Base-by-base conservation (phyloP, 2,888 invertebrate genomes). In the Caenorhabditis uteleia region DNA sequence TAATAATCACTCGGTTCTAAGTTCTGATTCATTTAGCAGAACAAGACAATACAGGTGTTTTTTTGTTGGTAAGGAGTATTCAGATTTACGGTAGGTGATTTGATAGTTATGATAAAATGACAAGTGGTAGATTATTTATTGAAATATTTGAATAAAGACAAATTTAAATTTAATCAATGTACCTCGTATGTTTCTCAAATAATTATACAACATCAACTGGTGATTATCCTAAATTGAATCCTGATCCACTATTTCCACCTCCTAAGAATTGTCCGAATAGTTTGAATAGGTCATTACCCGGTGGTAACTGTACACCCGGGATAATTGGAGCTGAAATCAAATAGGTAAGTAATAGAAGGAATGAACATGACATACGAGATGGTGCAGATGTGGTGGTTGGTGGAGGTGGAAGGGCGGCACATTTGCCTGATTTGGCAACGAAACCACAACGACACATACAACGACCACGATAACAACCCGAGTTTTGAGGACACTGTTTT, bases 381-480 rank as follows among this genome's bases (percentile, higher is more conserved):
- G 81, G 81, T 23, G 74, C 67, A 12, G 72, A 54, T 12, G 73
- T 74, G 0, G 81, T 81, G 7, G 78, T 79, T 0, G 81, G 69
- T 18, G 77, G 72, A 1, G 78, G 74, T 6, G 77, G 77, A 23
- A 78, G 56, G 29, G 76, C 68, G 7, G 73, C 68, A 48, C 82
- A 82, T 48, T 80, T 78, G 53, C 72, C 73, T 21, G 64, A 44
- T 36, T 68, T 68, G 51, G 64, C 61, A 14, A 65, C 60, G 45
- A 74, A 80, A 8, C 75, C 78, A 56, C 82, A 82, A 29, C 68
- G 59, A 68, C 82, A 82, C 66, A 76, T 65, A 54, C 82, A 82
- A 14, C 80, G 46, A 14, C 82, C 82, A 20, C 82, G 61, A 44
- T 82, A 82, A 51, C 82, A 82, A 18, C 82, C 82, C 2, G 81